phyloP scores from a whole-genome alignment of 2,888 invertebrate genomes.

The Leptarthrus brevirostris region DNA sequence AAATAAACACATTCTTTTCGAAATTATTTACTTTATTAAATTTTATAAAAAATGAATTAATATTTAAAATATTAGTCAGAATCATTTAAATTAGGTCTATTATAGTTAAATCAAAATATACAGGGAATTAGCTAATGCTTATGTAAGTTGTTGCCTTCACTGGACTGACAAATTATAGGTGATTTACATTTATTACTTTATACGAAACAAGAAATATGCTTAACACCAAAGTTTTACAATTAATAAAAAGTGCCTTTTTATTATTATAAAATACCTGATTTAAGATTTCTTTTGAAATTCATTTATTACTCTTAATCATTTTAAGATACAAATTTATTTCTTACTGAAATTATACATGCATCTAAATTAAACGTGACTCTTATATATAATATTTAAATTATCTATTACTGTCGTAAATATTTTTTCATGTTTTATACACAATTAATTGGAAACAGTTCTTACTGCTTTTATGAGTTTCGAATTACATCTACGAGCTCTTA shows the following conservation, averaged over 20 bases:
- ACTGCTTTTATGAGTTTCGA: neutral
- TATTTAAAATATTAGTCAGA: slow-evolving; percentile 36
- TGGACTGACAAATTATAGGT: slow-evolving; percentile 21
- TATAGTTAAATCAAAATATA: slow-evolving; percentile 29
- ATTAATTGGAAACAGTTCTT: neutral
- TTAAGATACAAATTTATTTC: slow-evolving; percentile 1
- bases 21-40: slow-evolving; percentile 41
- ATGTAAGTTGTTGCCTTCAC: slow-evolving; percentile 18
- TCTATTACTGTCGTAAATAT: slow-evolving; percentile 15
- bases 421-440: slow-evolving; percentile 16
- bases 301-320: neutral
- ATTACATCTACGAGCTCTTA: neutral
- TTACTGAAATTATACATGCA: slow-evolving; percentile 1
- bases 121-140: slow-evolving; percentile 30
- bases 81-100: slow-evolving; percentile 22
- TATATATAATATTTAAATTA: neutral
- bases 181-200: too few species aligned
- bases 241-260: slow-evolving; percentile 5
- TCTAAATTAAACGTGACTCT: neutral
- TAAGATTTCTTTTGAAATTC: slow-evolving; percentile 15
- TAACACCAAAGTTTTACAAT: too few species aligned
- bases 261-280: slow-evolving; percentile 35
- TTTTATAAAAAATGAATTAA: slow-evolving; percentile 46
- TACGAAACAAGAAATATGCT: too few species aligned
- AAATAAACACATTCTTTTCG: neutral